phyloP scores from a whole-genome alignment of 1,140 invertebrate genomes.

The Amyelois transitella region DNA sequence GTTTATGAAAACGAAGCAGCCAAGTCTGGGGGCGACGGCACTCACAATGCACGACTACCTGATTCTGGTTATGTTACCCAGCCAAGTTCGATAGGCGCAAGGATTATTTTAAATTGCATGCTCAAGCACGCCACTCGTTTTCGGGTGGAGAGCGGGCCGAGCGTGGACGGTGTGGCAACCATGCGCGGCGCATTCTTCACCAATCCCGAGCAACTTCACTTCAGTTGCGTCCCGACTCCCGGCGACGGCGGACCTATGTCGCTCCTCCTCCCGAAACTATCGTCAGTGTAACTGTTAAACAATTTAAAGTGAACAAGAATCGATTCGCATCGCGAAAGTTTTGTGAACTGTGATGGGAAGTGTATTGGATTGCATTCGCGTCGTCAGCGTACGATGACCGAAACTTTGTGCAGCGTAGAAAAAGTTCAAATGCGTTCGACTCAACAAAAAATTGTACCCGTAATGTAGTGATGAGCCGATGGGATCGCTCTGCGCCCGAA shows the following conservation, averaged over 20 bases:
- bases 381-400: slow-evolving; percentile 49
- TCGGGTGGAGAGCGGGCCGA: slow-evolving; percentile 38
- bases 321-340: slow-evolving; percentile 27
- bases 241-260: slow-evolving; percentile 37
- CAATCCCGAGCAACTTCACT: slow-evolving; percentile 61
- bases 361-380: slow-evolving; percentile 18
- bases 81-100: slow-evolving; percentile 20
- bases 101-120: slow-evolving; percentile 27
- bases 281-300: slow-evolving; percentile 57
- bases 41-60: slow-evolving; percentile 64
- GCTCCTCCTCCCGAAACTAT: slow-evolving; percentile 39
- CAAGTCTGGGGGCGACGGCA: slow-evolving; percentile 57
- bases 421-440: slow-evolving; percentile 58
- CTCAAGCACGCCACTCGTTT: slow-evolving; percentile 28
- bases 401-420: slow-evolving; percentile 56
- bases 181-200: slow-evolving; percentile 70
- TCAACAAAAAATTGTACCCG: slow-evolving; percentile 56
- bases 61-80: slow-evolving; percentile 61
- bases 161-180: slow-evolving; percentile 58
- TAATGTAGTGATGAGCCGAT: slow-evolving; percentile 64
- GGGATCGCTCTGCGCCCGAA: slow-evolving; percentile 64
- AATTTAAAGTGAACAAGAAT: slow-evolving; percentile 48
- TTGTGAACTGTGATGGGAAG: slow-evolving; percentile 42
- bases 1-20: slow-evolving; percentile 50
- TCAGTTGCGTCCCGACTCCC: slow-evolving; percentile 56